Evolutionary conservation across 2,797 vertebrate genomes (phyloP), one percentile per base, ranked within the genome.

Genomic region (Muscicapa comitata): DNA sequence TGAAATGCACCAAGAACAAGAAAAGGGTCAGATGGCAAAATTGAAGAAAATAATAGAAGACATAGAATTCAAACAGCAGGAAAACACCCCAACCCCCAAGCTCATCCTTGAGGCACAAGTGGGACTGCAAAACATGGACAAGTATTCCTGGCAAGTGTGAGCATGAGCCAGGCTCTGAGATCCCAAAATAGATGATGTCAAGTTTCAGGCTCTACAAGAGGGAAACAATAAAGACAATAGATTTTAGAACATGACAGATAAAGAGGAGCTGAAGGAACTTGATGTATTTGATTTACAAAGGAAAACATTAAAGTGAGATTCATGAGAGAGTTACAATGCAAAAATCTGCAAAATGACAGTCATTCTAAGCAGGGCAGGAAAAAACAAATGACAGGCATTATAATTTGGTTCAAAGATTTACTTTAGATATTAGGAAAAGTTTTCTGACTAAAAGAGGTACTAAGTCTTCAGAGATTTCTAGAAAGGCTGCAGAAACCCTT

Each of bases 211-310:
- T 67, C 62, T 37, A 26, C 37, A 35, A 47, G 24, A 74, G 21
- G 47, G 35, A 92, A 94, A 79, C 59, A 95, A 89, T 81, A 85
- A 93, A 85, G 68, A 74, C 78, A 94, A 75, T 42, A 75, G 83
- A 65, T 91, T 94, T 96, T 77, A 81, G 72, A 93, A 93, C 45
- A 77, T 51, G 48, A 86, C 77, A 73, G 51, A 77, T 58, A 82
- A 95, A 82, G 66, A 87, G 74, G 24, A 88, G 61, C 61, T 91
- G 81, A 85, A 85, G 68, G n/a, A 95, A 87, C 35, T 24, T 79
- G 75, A 92, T 57, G 40, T 28, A 51, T 84, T 87, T 96, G 84
- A 96, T 93, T 93, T 89, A 82, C 59, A 78, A 90, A 90, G 84
- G 43, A 55, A 96, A 96, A 93, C 58, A 93, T 91, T 86, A 88